Conservation (phyloP, 2,113 vertebrate genomes). For the Xenopus tropicalis region UCB_Xtro_10.0 CM004450.2:90121001-90121500, state of each 20-base stretch:
- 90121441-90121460: not conserved
- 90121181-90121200: slow-evolving; percentile 11
- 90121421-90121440: slow-evolving; percentile 27
- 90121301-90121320: slow-evolving; percentile 44
- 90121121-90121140: slow-evolving; percentile 32
- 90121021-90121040: slow-evolving; percentile 21
- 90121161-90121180: slow-evolving; percentile 7
- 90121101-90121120: not conserved
- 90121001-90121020: slow-evolving; percentile 27
- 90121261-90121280: slow-evolving; percentile 45
- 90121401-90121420: slow-evolving; percentile 30
- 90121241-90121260: slow-evolving; percentile 41
- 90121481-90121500: not conserved
- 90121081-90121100: slow-evolving; percentile 29
- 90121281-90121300: slow-evolving; percentile 45
- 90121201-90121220: slow-evolving; percentile 40
- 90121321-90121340: slow-evolving; percentile 41
- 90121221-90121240: slow-evolving; percentile 35
- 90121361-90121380: slow-evolving; percentile 45
- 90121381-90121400: slow-evolving; percentile 40
- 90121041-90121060: slow-evolving; percentile 24
- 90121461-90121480: not conserved
- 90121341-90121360: slow-evolving; percentile 44
- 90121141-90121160: slow-evolving; percentile 27
- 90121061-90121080: slow-evolving; percentile 39